phyloP scores from a whole-genome alignment of 2,797 vertebrate species.

The Antrozous pallidus region DNA sequence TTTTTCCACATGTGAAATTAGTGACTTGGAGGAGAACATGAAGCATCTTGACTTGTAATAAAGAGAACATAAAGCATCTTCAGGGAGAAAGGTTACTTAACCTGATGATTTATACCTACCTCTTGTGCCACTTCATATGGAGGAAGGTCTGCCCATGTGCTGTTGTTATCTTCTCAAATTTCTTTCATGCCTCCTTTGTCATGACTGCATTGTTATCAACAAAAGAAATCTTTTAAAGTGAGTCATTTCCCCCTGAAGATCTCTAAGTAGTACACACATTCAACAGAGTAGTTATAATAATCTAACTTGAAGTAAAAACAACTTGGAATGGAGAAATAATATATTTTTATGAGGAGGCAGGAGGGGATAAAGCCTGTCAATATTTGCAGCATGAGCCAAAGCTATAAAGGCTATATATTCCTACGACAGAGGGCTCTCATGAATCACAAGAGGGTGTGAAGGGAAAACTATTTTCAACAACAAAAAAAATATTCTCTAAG shows the following conservation, averaged over 20 bases:
- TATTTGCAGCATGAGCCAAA: not conserved
- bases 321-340: not conserved
- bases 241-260: not conserved
- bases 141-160: not conserved
- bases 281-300: not conserved
- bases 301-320: not conserved
- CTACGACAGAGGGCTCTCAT: not conserved
- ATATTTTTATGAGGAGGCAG: not conserved
- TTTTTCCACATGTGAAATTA: not conserved
- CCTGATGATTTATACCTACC: not conserved
- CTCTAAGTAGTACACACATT: not conserved
- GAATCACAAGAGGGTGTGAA: not conserved
- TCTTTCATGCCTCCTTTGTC: not conserved
- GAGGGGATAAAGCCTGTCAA: not conserved
- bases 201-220: not conserved
- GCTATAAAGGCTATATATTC: not conserved
- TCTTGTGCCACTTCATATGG: not conserved
- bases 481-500: not conserved
- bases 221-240: not conserved
- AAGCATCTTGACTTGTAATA: not conserved
- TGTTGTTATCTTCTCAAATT: not conserved
- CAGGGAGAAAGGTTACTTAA: not conserved
- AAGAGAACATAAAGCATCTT: not conserved
- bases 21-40: not conserved
- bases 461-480: not conserved